Evolutionary conservation across 1,140 invertebrate genomes (phyloP).

Genomic region (Drosophila busckii): DNA sequence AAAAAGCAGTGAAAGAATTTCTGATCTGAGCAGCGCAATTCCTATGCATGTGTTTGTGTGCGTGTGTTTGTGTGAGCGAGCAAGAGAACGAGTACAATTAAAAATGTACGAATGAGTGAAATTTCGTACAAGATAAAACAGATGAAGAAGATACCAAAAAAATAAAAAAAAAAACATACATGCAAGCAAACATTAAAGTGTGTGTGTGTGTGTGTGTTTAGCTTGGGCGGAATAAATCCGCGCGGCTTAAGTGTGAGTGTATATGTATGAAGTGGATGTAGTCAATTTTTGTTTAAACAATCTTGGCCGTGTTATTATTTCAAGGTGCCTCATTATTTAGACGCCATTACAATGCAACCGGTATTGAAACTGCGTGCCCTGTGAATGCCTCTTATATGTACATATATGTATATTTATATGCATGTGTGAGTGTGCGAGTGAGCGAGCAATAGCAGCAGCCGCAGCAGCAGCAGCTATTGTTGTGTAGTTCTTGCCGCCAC

Average conservation of each 20-base stretch:
- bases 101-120: constrained; percentile 48
- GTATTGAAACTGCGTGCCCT: constrained; percentile 44
- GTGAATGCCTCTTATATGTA: constrained; percentile 2
- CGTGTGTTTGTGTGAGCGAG: constrained; percentile 30
- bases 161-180: constrained; percentile 18
- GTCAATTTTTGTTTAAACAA: constrained; percentile 71
- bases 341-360: constrained; percentile 64
- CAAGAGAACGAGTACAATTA: constrained; percentile 42
- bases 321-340: constrained; percentile 67
- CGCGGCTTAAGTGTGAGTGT: constrained; percentile 8
- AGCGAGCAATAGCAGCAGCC: constrained; percentile 5
- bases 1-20: constrained; percentile 50
- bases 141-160: constrained; percentile 56
- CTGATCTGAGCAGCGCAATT: constrained; percentile 53
- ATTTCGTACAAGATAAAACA: constrained; percentile 55
- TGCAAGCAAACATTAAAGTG: constrained; percentile 11
- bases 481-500: constrained; percentile 53
- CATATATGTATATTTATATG: background rate
- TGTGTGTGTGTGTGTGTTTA: constrained; percentile 12
- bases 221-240: no score
- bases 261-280: constrained; percentile 35
- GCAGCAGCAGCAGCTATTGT: constrained; percentile 44
- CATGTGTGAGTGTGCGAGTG: constrained; percentile 1
- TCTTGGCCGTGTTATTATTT: constrained; percentile 64
- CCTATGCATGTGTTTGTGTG: constrained; percentile 28